Percentiles rank a stretch among this genome's conserved stretches.
phyloP scores from a whole-genome alignment of 2,797 vertebrate species.

The Schizopygopsis malacanthus region DNA sequence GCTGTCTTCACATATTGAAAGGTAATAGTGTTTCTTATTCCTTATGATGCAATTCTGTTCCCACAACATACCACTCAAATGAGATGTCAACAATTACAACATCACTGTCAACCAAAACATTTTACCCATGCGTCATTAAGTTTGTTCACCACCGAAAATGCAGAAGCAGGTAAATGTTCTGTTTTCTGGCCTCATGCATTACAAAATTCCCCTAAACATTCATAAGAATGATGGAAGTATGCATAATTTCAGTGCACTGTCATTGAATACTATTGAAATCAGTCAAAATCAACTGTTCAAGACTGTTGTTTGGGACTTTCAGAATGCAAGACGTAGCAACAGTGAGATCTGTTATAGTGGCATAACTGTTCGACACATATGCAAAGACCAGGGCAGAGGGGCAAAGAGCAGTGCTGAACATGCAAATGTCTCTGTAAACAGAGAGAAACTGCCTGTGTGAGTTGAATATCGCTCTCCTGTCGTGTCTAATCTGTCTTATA shows the following conservation, averaged over 20 bases:
- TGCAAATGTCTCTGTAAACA: conserved; percentile 12
- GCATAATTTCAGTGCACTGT: not conserved
- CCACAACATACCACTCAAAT: not conserved
- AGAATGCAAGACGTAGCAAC: not conserved
- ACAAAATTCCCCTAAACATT: not conserved
- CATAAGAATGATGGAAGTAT: not conserved
- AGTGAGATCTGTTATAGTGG: not conserved
- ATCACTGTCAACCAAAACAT: not conserved
- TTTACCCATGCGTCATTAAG: not conserved
- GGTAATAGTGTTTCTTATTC: not conserved
- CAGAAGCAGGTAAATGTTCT: not conserved
- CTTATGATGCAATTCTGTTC: not conserved
- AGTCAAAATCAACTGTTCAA: not conserved
- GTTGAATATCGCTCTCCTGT: not conserved
- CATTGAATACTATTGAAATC: not conserved
- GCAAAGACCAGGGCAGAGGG: not conserved
- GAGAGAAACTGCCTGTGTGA: not conserved
- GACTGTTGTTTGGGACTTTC: too few species aligned
- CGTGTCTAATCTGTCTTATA: not conserved
- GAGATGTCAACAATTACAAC: not conserved
- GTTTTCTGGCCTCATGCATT: not conserved
- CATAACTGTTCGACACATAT: not conserved
- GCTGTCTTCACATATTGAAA: not conserved
- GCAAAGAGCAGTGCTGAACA: not conserved
- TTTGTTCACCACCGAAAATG: not conserved